Evolutionary conservation across 2,888 invertebrate species (phyloP).

Genomic region (Digitonthophagus gazella): DNA sequence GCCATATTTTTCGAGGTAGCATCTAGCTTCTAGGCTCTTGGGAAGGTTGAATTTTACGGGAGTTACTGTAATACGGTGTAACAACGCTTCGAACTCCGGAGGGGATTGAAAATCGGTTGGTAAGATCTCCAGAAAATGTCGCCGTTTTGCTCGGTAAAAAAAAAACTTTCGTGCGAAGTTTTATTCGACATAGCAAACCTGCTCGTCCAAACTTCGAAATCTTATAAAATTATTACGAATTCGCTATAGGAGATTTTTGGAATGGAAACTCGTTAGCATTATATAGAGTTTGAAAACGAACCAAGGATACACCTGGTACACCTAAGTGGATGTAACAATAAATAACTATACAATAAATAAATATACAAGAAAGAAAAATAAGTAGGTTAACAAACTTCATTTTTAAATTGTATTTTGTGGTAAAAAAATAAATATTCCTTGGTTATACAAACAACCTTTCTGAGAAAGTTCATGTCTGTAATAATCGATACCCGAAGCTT

Average conservation of each 20-base stretch:
- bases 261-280: too few relatives aligned
- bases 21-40: background rate
- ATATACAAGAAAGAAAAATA: too few relatives aligned
- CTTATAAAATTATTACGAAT: background rate
- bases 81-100: background rate
- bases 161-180: background rate
- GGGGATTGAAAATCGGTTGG: background rate
- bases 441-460: too few relatives aligned
- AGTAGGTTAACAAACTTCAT: too few relatives aligned
- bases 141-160: background rate
- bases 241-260: background rate
- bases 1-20: slow-evolving; percentile 11
- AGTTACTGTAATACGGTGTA: background rate
- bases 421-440: too few relatives aligned
- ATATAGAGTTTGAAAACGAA: too few relatives aligned
- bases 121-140: background rate
- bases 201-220: background rate
- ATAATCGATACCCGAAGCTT: too few relatives aligned
- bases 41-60: background rate
- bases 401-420: too few relatives aligned
- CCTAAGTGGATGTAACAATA: too few relatives aligned
- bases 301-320: too few relatives aligned
- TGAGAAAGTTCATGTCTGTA: background rate
- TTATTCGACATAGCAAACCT: background rate
- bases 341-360: too few relatives aligned